phyloP scores from a whole-genome alignment of 2,888 invertebrate species.

The Amblyteles armatorius region DNA sequence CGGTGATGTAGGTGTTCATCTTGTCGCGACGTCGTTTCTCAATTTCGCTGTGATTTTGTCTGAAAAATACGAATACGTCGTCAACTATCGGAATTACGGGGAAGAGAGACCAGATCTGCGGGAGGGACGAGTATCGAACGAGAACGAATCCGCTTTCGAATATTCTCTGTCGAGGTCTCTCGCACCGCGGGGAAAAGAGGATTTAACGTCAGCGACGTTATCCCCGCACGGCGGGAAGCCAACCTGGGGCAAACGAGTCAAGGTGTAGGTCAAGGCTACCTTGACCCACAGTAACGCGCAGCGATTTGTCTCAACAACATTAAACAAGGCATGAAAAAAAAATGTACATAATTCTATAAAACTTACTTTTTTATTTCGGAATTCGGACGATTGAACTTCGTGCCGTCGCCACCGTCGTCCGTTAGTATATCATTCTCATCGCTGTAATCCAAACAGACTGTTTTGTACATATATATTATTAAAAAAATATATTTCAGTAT shows the following conservation, averaged over 20 bases:
- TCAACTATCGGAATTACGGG: neutral
- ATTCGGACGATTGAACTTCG: constrained; percentile 88
- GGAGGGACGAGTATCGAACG: neutral
- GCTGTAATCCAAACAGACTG: constrained; percentile 77
- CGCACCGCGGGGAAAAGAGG: constrained; percentile 3
- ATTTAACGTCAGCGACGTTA: constrained; percentile 70
- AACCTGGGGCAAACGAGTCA: constrained; percentile 59
- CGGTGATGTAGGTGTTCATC: constrained; percentile 98
- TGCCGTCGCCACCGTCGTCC: constrained; percentile 90
- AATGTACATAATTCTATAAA: neutral
- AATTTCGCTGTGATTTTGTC: constrained; percentile 98
- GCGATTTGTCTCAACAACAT: constrained; percentile 1
- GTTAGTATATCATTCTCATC: constrained; percentile 86
- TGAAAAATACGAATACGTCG: constrained; percentile 80
- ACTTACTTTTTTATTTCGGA: constrained; percentile 90
- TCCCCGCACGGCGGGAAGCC: constrained; percentile 64
- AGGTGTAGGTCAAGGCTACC: constrained; percentile 80
- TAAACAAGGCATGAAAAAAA: constrained; percentile 1
- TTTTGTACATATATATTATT: no score
- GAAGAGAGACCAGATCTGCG: neutral
- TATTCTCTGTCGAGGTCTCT: constrained; percentile 23
- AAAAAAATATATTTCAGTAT: no score
- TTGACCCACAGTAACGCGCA: constrained; percentile 21
- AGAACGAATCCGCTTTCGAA: constrained; percentile 29
- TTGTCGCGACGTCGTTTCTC: constrained; percentile 97